Conservation (phyloP, 2,113 vertebrate species). For the Chascanopsetta lugubris region DNA sequence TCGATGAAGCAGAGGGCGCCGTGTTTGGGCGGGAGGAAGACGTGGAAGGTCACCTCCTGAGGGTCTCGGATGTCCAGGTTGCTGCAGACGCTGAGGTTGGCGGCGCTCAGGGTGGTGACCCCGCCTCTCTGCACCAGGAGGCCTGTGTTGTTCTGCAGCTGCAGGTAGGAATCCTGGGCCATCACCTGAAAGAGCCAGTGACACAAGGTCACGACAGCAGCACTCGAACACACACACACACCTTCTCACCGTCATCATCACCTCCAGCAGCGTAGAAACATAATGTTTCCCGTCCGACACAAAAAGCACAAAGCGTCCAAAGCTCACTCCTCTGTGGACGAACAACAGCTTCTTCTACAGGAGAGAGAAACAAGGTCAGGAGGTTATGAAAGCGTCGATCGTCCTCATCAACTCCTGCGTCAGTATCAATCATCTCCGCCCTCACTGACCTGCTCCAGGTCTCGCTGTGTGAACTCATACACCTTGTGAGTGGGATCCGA, state of each 20-base stretch:
- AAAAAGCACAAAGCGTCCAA: slow-evolving; percentile 87
- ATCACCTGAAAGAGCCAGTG: slow-evolving; percentile 80
- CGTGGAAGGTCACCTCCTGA: slow-evolving; percentile 79
- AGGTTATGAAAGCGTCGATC: too few species aligned
- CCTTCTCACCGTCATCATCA: slow-evolving; percentile 49
- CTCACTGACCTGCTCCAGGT: slow-evolving; percentile 77
- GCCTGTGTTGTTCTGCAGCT: slow-evolving; percentile 85
- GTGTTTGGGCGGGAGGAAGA: slow-evolving; percentile 80
- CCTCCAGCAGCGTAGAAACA: slow-evolving; percentile 84
- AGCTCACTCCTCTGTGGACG: slow-evolving; percentile 83
- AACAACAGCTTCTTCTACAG: slow-evolving; percentile 84
- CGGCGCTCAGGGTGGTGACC: slow-evolving; percentile 68
- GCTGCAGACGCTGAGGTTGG: slow-evolving; percentile 85
- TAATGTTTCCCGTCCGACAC: slow-evolving; percentile 89
- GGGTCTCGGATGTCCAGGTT: slow-evolving; percentile 88
- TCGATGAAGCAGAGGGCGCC: slow-evolving; percentile 77
- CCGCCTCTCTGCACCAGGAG: slow-evolving; percentile 83
- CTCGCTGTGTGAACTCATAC: slow-evolving; percentile 87
- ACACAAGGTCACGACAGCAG: neutral
- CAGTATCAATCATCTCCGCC: too few species aligned
- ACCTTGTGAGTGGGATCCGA: slow-evolving; percentile 82
- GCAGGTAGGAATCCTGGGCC: slow-evolving; percentile 85
- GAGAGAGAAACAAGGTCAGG: neutral
- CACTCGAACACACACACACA: neutral
- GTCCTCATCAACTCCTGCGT: too few species aligned